A percentile compares a stretch with the other conserved stretches of the same genome.
These are phyloP conservation scores for Drosophila vallismaia DNA, from an alignment of 2,888 invertebrate genomes.

Conservation along the genomic window DNA sequence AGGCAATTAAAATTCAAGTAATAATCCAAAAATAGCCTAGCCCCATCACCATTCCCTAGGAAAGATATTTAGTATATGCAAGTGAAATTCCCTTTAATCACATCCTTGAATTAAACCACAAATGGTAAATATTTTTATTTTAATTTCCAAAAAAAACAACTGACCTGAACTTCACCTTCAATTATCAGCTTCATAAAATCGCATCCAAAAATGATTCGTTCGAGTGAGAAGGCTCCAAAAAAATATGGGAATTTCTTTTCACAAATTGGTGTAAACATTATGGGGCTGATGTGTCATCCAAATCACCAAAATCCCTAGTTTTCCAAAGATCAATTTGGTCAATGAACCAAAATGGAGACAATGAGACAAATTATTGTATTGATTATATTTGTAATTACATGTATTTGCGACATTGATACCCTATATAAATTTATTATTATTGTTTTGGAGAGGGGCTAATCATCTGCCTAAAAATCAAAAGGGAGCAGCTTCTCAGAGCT, in stretches of 20 bases:
- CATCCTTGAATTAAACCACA: constrained; percentile 4
- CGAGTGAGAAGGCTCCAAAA: constrained; percentile 40
- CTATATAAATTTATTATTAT: constrained; percentile 22
- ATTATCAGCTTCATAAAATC: constrained; percentile 33
- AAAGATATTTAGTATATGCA: not conserved
- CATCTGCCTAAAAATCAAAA: constrained; percentile 58
- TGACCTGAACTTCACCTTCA: constrained; percentile 30
- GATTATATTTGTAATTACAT: constrained; percentile 65
- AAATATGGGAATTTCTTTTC: constrained; percentile 30
- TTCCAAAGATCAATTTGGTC: constrained; percentile 37
- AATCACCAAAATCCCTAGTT: constrained; percentile 2
- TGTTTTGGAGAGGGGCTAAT: constrained; percentile 43
- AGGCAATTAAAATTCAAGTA: not conserved
- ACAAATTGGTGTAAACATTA: constrained; percentile 22
- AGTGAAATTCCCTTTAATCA: not conserved
- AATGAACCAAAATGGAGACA: constrained; percentile 42
- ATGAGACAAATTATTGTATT: constrained; percentile 62
- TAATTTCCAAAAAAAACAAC: not conserved
- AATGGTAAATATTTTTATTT: not conserved
- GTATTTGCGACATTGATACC: constrained; percentile 47
- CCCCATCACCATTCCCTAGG: not conserved
- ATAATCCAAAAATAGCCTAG: not conserved
- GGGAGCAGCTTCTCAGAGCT: constrained; percentile 33
- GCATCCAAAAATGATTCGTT: constrained; percentile 32
- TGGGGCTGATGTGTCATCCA: constrained; percentile 7